These are phyloP conservation scores for Kradibia gibbosae DNA, from an alignment of 1,140 invertebrate genomes.

Conservation along the genomic window DNA sequence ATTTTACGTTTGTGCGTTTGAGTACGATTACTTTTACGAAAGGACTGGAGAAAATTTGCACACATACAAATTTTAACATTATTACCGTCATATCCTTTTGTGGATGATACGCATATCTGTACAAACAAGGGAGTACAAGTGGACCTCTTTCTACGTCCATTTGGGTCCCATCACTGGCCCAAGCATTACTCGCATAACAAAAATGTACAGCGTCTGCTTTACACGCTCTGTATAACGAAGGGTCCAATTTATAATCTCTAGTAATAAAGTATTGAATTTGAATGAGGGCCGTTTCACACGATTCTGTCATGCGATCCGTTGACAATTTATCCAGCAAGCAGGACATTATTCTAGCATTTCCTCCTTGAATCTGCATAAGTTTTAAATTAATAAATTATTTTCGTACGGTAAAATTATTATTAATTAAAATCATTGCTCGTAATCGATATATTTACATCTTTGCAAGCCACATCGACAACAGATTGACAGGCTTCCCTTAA, in stretches of 20 bases:
- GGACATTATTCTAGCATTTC: conserved; percentile 87
- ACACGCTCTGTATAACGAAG: conserved; percentile 90
- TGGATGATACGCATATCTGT: conserved; percentile 86
- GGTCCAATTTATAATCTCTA: conserved; percentile 94
- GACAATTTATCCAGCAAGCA: conserved; percentile 95
- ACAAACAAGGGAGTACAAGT: conserved; percentile 93
- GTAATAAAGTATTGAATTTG: conserved; percentile 98
- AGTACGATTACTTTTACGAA: too few relatives aligned
- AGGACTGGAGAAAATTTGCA: too few relatives aligned
- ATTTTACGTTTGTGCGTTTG: too few relatives aligned
- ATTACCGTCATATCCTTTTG: conserved; percentile 76
- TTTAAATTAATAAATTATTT: conserved; percentile 33
- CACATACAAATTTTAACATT: conserved; percentile 26
- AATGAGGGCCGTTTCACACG: conserved; percentile 91
- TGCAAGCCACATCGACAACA: conserved; percentile 83
- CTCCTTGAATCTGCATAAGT: conserved; percentile 71
- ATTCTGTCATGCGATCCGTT: conserved; percentile 86
- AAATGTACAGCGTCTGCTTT: conserved; percentile 86
- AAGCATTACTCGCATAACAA: conserved; percentile 86
- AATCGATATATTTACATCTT: conserved; percentile 72
- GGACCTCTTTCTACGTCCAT: conserved; percentile 82
- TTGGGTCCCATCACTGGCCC: conserved; percentile 80
- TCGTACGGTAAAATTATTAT: not conserved
- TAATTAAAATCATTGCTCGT: not conserved
- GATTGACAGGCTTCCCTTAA: conserved; percentile 87